Percentiles rank a stretch among this genome's conserved stretches.
phyloP scores from a whole-genome alignment of 2,797 vertebrate species.

The Rhodeus uyekii region DNA sequence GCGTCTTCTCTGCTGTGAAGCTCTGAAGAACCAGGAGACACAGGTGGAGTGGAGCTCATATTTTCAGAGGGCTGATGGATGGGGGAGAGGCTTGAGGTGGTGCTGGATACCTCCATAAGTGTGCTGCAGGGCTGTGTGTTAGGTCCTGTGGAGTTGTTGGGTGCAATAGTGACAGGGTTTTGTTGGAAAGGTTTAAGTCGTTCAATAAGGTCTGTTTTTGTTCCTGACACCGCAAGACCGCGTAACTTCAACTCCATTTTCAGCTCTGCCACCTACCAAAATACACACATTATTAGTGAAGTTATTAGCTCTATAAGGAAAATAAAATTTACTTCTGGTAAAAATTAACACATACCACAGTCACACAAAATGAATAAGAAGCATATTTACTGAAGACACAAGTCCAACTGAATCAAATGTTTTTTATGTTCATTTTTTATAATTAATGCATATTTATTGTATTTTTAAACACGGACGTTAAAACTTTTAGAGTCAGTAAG shows the following conservation, averaged over 20 bases:
- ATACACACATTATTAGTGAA: not conserved
- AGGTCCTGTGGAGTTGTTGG: conserved; percentile 58
- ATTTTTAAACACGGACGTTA: not conserved
- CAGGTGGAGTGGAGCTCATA: conserved; percentile 78
- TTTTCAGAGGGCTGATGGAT: conserved; percentile 66
- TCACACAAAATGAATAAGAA: not conserved
- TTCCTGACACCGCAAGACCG: conserved; percentile 93
- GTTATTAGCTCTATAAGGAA: not conserved
- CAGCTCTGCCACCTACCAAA: conserved; percentile 88
- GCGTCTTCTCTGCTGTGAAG: conserved; percentile 77
- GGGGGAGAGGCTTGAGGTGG: conserved; percentile 63
- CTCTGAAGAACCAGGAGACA: conserved; percentile 82
- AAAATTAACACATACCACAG: too few relatives aligned
- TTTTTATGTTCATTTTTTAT: not conserved
- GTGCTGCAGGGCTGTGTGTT: conserved; percentile 59
- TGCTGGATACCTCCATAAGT: conserved; percentile 70
- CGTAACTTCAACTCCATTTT: conserved; percentile 95
- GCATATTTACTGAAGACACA: not conserved
- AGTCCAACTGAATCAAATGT: not conserved
- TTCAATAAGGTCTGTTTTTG: conserved; percentile 95
- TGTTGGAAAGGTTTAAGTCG: conserved; percentile 93
- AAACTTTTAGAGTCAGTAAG: not conserved
- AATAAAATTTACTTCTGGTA: too few relatives aligned
- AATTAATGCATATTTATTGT: not conserved
- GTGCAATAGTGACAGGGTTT: conserved; percentile 51